Evolutionary conservation across 2,113 vertebrate species (phyloP).

Genomic region (Dipodomys merriami): DNA sequence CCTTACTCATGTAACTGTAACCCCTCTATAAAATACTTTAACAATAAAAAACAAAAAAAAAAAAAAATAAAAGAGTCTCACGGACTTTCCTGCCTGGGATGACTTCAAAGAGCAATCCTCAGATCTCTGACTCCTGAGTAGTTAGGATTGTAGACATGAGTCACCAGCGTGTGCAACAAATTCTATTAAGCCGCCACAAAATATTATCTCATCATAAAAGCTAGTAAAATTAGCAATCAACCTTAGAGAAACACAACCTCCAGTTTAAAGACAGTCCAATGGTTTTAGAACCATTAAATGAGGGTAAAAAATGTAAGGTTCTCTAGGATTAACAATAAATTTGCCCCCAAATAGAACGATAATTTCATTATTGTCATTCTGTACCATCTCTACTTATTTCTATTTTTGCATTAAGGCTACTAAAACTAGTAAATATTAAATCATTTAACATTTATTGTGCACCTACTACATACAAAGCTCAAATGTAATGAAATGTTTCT

Average conservation of each 20-base stretch:
- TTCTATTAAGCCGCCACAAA: background rate
- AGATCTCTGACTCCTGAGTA: too few relatives aligned
- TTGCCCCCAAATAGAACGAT: background rate
- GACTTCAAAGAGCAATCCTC: too few relatives aligned
- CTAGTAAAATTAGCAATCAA: slow-evolving; percentile 7
- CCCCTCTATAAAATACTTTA: too few relatives aligned
- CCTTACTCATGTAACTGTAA: too few relatives aligned
- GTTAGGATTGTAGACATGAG: too few relatives aligned
- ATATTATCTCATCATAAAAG: background rate
- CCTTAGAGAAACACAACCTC: background rate
- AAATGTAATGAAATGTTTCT: background rate
- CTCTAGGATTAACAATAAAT: background rate
- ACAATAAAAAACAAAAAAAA: too few relatives aligned
- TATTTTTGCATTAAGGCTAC: background rate
- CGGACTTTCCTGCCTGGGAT: too few relatives aligned
- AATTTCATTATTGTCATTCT: background rate
- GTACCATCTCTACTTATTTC: background rate
- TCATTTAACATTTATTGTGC: background rate
- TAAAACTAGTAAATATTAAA: background rate
- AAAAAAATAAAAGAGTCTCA: too few relatives aligned
- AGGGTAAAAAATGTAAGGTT: background rate
- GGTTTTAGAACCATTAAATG: background rate
- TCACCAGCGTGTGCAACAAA: background rate
- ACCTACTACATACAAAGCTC: background rate
- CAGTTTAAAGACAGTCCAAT: background rate